Percentiles rank a stretch among this genome's conserved stretches.
Evolutionary conservation across 1,140 invertebrate genomes (phyloP).

Genomic region (Drosophila suzukii): DNA sequence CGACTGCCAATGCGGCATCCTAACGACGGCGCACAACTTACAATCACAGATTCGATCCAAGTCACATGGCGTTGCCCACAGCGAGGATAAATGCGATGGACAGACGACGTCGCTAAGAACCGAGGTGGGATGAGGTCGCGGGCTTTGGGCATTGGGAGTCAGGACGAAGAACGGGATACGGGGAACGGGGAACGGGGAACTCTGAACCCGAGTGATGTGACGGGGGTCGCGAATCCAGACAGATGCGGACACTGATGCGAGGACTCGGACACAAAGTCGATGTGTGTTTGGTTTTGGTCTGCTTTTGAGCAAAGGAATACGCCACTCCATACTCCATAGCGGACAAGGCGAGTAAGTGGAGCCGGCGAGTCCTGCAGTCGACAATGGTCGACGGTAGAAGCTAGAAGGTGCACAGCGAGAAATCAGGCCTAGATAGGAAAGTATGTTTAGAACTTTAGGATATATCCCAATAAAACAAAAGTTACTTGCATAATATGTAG

Average conservation of each 20-base stretch:
- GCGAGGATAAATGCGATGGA: constrained; percentile 56
- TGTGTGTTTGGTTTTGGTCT: constrained; percentile 63
- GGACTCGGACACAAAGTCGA: constrained; percentile 61
- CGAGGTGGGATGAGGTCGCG: neutral
- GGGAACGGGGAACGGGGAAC: neutral
- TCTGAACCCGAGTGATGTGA: constrained; percentile 29
- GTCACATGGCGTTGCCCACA: constrained; percentile 60
- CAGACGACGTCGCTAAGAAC: constrained; percentile 52
- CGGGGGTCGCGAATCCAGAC: constrained; percentile 47
- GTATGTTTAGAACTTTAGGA: no score
- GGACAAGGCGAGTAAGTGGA: constrained; percentile 43
- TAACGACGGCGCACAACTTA: constrained; percentile 60
- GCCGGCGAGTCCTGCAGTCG: constrained; percentile 34
- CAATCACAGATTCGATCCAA: constrained; percentile 59
- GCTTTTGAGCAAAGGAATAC: constrained; percentile 56
- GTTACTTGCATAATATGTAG: no score
- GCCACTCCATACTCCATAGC: constrained; percentile 45
- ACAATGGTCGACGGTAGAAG: constrained; percentile 44
- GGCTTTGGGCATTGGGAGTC: neutral
- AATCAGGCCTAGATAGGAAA: no score
- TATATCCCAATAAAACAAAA: no score
- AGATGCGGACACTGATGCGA: constrained; percentile 56
- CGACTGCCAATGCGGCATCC: constrained; percentile 36
- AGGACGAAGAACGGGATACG: neutral
- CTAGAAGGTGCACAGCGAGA: constrained; percentile 20